Percentiles rank a stretch among this genome's conserved stretches.
phyloP scores from a whole-genome alignment of 64 coral and sea anemone species.

The Montipora capricornis region DNA sequence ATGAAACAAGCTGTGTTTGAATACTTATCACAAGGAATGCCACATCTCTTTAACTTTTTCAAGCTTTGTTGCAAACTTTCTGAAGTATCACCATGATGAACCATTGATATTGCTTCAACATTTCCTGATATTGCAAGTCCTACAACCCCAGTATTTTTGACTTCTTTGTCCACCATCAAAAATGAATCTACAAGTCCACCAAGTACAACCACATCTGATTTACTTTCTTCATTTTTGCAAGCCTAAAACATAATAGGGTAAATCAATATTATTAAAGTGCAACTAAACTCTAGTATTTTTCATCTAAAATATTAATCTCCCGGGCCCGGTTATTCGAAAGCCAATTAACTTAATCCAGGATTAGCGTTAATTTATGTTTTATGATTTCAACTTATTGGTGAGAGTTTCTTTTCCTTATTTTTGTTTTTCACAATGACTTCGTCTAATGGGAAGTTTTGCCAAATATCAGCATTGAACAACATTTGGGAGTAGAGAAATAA shows the following conservation, averaged over 20 bases:
- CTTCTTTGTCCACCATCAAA: slow-evolving; percentile 89
- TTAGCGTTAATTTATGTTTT: too few relatives aligned
- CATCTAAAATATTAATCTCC: too few relatives aligned
- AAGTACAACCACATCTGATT: slow-evolving; percentile 90
- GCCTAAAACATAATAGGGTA: slow-evolving; percentile 39
- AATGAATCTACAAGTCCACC: slow-evolving; percentile 92
- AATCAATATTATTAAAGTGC: too few relatives aligned
- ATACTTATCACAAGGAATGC: slow-evolving; percentile 54
- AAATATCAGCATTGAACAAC: too few relatives aligned
- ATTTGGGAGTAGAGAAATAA: too few relatives aligned
- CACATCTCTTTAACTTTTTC: slow-evolving; percentile 54
- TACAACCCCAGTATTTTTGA: slow-evolving; percentile 83
- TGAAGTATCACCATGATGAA: slow-evolving; percentile 87
- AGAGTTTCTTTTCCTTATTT: too few relatives aligned
- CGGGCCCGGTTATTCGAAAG: too few relatives aligned
- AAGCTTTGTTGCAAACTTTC: slow-evolving; percentile 70
- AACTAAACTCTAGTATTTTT: too few relatives aligned
- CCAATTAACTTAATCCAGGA: too few relatives aligned
- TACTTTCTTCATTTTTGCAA: slow-evolving; percentile 67
- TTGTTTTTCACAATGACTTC: too few relatives aligned
- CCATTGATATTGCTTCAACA: slow-evolving; percentile 85
- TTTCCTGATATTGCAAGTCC: slow-evolving; percentile 81
- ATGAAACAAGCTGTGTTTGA: slow-evolving; percentile 86
- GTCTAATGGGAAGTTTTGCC: too few relatives aligned
- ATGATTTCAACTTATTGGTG: too few relatives aligned